Conservation (phyloP, 2,797 vertebrate genomes). For the Sorex maritimensis region DNA sequence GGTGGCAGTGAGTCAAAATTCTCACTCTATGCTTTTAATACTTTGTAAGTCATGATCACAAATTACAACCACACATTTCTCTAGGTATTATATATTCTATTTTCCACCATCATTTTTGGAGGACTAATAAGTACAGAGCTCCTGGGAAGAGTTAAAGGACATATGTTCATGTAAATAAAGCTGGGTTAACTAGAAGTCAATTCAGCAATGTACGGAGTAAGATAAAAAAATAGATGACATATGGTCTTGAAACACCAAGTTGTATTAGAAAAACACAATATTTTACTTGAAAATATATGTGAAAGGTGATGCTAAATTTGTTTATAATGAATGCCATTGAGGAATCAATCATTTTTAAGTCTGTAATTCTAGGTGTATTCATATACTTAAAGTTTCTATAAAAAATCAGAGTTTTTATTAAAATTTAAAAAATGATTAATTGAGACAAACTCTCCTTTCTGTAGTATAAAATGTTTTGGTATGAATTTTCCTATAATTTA, state of each 20-base stretch:
- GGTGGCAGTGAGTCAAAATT: background rate
- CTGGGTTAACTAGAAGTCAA: conserved; percentile 86
- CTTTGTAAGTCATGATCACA: conserved; percentile 41
- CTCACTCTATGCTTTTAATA: background rate
- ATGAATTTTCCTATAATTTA: conserved; percentile 47
- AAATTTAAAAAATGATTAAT: background rate
- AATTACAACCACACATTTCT: conserved; percentile 29
- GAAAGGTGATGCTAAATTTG: background rate
- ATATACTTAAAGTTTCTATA: conserved; percentile 14
- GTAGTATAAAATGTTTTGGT: background rate
- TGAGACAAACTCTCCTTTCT: conserved; percentile 27
- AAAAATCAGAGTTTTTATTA: background rate
- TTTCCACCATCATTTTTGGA: conserved; percentile 65
- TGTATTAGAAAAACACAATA: conserved; percentile 56
- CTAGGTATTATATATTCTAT: background rate
- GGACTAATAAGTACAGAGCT: conserved; percentile 73
- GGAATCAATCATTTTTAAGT: conserved; percentile 25
- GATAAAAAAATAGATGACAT: conserved; percentile 28
- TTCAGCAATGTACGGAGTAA: conserved; percentile 78
- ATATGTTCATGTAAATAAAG: conserved; percentile 85
- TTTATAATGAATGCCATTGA: background rate
- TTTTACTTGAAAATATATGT: conserved; percentile 67
- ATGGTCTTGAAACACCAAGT: conserved; percentile 44
- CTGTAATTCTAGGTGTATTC: background rate
- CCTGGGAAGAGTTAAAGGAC: conserved; percentile 82